These are phyloP conservation scores for Rhopalosiphum maidis DNA, from an alignment of 1,140 invertebrate genomes.

Conservation along the genomic window DNA sequence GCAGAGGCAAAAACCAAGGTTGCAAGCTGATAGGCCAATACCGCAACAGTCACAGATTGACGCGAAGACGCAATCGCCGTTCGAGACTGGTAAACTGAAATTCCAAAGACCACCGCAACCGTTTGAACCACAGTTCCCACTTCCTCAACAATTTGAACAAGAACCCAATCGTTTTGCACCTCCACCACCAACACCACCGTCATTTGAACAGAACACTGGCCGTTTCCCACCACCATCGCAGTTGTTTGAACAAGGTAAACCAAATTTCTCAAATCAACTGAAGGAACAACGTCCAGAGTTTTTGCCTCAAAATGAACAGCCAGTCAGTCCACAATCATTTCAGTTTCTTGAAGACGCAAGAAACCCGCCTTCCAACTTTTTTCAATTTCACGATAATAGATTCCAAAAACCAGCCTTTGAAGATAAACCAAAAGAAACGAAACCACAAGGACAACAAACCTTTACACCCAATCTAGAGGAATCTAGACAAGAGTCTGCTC, in stretches of 20 bases:
- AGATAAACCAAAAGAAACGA: constrained; percentile 41
- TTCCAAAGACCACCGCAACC: constrained; percentile 56
- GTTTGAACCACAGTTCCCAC: constrained; percentile 51
- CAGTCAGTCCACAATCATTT: constrained; percentile 8
- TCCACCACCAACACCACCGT: background rate
- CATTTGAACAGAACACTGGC: constrained; percentile 14
- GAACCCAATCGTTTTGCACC: background rate
- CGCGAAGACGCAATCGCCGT: background rate
- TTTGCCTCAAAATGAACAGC: constrained; percentile 47
- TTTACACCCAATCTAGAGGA: constrained; percentile 15
- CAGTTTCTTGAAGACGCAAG: constrained; percentile 31
- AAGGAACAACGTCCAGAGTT: constrained; percentile 32
- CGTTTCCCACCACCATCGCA: constrained; percentile 33
- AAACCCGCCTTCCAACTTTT: constrained; percentile 34
- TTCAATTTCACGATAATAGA: constrained; percentile 46
- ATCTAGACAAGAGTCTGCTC: constrained; percentile 21
- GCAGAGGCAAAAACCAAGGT: constrained; percentile 61
- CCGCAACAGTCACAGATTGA: constrained; percentile 5
- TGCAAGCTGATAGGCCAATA: constrained; percentile 20
- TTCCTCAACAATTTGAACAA: constrained; percentile 14
- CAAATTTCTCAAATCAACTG: background rate
- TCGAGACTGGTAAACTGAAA: constrained; percentile 39
- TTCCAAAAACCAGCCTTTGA: constrained; percentile 44
- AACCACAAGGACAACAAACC: constrained; percentile 26
- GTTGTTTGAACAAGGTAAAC: constrained; percentile 40